A percentile compares a stretch with the other conserved stretches of the same genome.
phyloP scores from a whole-genome alignment of 2,888 invertebrate species.

The Steinernema carpocapsae region DNA sequence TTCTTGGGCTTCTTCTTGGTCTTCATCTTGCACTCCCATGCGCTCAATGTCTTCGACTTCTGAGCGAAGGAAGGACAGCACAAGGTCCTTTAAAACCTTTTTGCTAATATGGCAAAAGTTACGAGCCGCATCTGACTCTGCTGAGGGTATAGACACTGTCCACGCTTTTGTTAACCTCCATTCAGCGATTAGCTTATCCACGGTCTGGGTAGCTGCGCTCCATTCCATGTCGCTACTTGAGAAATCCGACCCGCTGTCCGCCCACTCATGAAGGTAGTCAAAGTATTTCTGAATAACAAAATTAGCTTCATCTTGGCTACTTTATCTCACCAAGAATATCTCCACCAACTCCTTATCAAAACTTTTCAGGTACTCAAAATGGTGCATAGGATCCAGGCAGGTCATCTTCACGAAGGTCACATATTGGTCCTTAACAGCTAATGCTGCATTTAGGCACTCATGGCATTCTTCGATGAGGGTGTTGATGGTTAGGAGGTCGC shows the following conservation, averaged over 20 bases:
- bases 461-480: constrained; percentile 84
- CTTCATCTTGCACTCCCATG: not conserved
- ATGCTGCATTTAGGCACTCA: constrained; percentile 84
- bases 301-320: too few relatives aligned
- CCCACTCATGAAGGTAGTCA: constrained; percentile 84
- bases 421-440: constrained; percentile 80
- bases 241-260: constrained; percentile 41
- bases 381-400: constrained; percentile 48
- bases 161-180: constrained; percentile 44
- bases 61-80: constrained; percentile 2
- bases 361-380: constrained; percentile 35
- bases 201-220: constrained; percentile 44
- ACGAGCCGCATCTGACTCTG: constrained; percentile 44
- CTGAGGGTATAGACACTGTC: constrained; percentile 40
- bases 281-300: constrained; percentile 77
- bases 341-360: constrained; percentile 54
- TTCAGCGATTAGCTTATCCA: constrained; percentile 40
- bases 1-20: not conserved
- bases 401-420: constrained; percentile 70
- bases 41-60: constrained; percentile 26
- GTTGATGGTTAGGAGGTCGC: constrained; percentile 59
- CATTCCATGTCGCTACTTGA: constrained; percentile 28
- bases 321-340: constrained; percentile 53
- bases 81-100: not conserved
- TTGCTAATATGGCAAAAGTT: constrained; percentile 40